A percentile compares a stretch with the other conserved stretches of the same genome.
phyloP scores from a whole-genome alignment of 2,797 vertebrate genomes.

The Pelobates cultripes region DNA sequence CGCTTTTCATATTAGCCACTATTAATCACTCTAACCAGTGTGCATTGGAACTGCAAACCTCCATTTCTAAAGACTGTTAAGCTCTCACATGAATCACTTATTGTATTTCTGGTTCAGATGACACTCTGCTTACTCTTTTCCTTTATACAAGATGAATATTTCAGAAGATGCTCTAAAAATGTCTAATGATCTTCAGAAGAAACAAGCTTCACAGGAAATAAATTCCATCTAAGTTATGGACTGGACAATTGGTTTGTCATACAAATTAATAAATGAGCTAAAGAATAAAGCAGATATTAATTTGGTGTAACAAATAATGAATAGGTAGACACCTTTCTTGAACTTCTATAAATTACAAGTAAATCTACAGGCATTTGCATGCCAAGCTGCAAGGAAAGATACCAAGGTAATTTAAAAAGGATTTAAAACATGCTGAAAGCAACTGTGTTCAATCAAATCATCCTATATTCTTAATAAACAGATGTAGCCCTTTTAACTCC shows the following conservation, averaged over 20 bases:
- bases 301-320: constrained; percentile 3
- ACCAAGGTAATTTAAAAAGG: not conserved
- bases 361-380: constrained; percentile 1
- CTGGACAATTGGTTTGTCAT: constrained; percentile 23
- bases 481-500: not conserved
- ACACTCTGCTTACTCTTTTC: constrained; percentile 29
- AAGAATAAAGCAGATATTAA: constrained; percentile 13
- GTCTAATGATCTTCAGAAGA: constrained; percentile 36
- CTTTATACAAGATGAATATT: constrained; percentile 43
- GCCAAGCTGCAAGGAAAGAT: not conserved
- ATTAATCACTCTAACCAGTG: constrained; percentile 39
- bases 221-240: constrained; percentile 30
- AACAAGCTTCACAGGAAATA: constrained; percentile 30
- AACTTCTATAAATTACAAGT: constrained; percentile 6
- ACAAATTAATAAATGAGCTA: constrained; percentile 27
- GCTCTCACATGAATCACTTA: constrained; percentile 38
- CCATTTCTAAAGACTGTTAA: constrained; percentile 29
- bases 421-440: not conserved
- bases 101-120: constrained; percentile 38
- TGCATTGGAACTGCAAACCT: constrained; percentile 24
- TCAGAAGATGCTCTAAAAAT: constrained; percentile 36
- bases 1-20: constrained; percentile 24
- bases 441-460: not conserved
- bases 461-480: not conserved
- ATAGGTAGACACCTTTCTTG: not conserved